phyloP scores from a whole-genome alignment of 2,888 invertebrate genomes.

The Drosophila histrio region DNA sequence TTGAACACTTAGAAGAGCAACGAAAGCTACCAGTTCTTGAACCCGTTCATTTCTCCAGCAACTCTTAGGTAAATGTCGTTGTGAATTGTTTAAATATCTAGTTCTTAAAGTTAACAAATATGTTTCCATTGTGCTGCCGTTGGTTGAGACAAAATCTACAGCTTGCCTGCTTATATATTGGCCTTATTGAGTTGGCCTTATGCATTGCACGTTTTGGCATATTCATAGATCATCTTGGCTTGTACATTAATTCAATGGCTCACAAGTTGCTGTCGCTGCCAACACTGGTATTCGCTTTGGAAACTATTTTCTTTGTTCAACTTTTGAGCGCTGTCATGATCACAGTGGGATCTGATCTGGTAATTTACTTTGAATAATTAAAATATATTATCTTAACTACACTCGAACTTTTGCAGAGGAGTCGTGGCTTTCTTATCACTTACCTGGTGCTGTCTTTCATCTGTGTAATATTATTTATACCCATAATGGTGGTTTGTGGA shows the following conservation, averaged over 20 bases:
- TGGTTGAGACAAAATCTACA: neutral
- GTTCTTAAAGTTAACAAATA: neutral
- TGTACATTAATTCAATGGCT: neutral
- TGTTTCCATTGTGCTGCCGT: constrained; percentile 1
- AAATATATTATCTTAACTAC: neutral
- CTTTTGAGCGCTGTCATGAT: neutral
- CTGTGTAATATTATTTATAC: neutral
- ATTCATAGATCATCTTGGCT: neutral
- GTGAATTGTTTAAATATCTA: too few relatives aligned
- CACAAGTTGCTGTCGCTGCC: neutral
- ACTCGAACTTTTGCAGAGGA: neutral
- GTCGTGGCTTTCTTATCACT: neutral
- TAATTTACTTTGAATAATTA: neutral
- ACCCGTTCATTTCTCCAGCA: neutral
- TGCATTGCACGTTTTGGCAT: constrained; percentile 7
- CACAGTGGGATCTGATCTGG: neutral
- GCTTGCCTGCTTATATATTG: constrained; percentile 5
- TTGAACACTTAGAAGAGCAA: neutral
- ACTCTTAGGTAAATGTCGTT: neutral
- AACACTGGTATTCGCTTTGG: neutral
- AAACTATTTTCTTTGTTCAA: neutral
- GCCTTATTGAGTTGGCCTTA: constrained; percentile 9
- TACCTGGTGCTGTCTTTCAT: neutral
- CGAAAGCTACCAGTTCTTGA: neutral
- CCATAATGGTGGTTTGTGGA: neutral